These are phyloP conservation scores for Odontocolon sp. DNA, from an alignment of 2,888 invertebrate species.

Conservation along the genomic window DNA sequence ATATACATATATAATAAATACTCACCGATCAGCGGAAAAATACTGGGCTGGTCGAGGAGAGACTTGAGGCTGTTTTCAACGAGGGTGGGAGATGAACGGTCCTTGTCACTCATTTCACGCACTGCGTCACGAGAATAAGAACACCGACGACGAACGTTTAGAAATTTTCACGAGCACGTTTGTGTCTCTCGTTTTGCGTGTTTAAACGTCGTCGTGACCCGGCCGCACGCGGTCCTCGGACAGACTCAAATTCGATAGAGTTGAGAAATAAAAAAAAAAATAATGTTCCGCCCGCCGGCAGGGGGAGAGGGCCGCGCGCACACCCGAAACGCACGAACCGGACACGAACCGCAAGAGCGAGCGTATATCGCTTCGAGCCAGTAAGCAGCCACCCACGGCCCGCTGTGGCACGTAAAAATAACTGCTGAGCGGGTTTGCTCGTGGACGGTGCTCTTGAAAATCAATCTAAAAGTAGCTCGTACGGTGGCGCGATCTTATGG, in stretches of 20 bases:
- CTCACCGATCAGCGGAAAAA: slow-evolving; percentile 81
- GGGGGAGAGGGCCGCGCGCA: slow-evolving; percentile 64
- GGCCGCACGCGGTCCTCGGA: slow-evolving; percentile 57
- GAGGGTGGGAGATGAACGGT: slow-evolving; percentile 93
- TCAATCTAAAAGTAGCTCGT: slow-evolving; percentile 78
- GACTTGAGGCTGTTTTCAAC: slow-evolving; percentile 94
- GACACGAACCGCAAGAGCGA: slow-evolving; percentile 63
- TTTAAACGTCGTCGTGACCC: slow-evolving; percentile 57
- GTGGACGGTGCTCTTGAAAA: slow-evolving; percentile 78
- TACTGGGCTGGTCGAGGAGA: slow-evolving; percentile 89
- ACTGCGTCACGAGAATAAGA: slow-evolving; percentile 73
- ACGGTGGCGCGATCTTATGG: slow-evolving; percentile 74
- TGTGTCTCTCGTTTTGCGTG: slow-evolving; percentile 42
- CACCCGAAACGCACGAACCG: slow-evolving; percentile 66
- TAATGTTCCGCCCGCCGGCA: slow-evolving; percentile 73
- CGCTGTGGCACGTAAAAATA: slow-evolving; percentile 76
- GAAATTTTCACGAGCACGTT: slow-evolving; percentile 57
- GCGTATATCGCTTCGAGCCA: slow-evolving; percentile 65
- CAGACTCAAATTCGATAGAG: slow-evolving; percentile 51
- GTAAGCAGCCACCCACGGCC: slow-evolving; percentile 68
- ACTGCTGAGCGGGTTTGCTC: slow-evolving; percentile 70
- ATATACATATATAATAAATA: slow-evolving; percentile 42
- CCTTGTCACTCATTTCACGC: slow-evolving; percentile 94
- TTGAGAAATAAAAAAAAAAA: too few species aligned
- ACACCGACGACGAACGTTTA: slow-evolving; percentile 56